These are phyloP conservation scores for Megaceryle torquata DNA, from an alignment of 2,113 vertebrate species.

Conservation along the genomic window DNA sequence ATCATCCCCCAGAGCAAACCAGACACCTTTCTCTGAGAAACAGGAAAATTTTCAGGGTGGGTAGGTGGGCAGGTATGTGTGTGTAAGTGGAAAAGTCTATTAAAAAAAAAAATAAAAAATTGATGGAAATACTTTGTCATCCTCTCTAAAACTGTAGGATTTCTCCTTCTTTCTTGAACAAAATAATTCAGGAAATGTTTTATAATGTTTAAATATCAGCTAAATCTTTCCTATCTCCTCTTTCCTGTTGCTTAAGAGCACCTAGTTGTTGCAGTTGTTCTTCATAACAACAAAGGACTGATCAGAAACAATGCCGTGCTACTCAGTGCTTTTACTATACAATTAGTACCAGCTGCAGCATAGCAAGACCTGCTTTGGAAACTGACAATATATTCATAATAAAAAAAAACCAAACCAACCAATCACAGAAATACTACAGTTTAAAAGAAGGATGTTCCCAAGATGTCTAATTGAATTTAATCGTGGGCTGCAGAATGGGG, in stretches of 20 bases:
- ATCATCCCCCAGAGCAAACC: not conserved
- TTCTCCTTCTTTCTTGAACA: not conserved
- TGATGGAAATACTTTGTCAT: not conserved
- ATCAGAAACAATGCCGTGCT: not conserved
- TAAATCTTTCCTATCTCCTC: not conserved
- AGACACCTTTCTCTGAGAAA: not conserved
- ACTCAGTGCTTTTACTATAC: not conserved
- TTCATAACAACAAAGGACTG: not conserved
- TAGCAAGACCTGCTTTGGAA: not conserved
- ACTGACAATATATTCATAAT: not conserved
- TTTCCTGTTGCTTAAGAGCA: not conserved
- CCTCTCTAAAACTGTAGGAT: fast-evolving
- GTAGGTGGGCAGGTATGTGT: fast-evolving
- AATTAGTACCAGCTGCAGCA: not conserved
- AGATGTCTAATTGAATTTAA: constrained; percentile 3
- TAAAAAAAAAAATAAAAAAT: not conserved
- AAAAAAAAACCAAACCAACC: not conserved
- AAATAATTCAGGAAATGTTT: not conserved
- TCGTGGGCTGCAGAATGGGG: not conserved
- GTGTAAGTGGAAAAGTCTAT: not conserved
- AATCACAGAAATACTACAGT: not conserved
- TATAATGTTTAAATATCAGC: not conserved
- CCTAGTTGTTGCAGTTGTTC: not conserved
- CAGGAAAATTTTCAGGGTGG: fast-evolving
- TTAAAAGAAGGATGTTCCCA: not conserved